Evolutionary conservation across 1,140 invertebrate species (phyloP).

Genomic region (Magallana angulata): DNA sequence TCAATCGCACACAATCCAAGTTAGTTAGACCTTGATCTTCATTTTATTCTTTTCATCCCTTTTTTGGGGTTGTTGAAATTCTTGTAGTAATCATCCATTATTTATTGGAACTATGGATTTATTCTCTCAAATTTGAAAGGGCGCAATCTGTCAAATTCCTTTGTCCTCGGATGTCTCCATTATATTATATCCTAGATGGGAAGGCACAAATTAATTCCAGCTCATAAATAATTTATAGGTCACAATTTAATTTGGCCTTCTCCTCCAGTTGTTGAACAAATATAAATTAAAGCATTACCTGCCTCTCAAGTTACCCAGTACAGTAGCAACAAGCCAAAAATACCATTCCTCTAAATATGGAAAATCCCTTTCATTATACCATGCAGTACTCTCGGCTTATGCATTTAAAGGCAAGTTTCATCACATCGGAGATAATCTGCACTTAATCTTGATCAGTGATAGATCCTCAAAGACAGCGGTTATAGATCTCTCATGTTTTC

Average conservation of each 20-base stretch:
- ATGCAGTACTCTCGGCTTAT: not conserved
- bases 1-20: not conserved
- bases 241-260: not conserved
- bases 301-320: not conserved
- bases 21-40: not conserved
- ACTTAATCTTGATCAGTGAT: not conserved
- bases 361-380: not conserved
- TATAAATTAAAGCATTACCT: not conserved
- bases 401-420: conserved; percentile 3
- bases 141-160: not conserved
- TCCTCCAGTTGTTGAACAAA: no score
- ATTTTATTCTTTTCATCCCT: not conserved
- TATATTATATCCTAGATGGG: not conserved
- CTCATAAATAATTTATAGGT: conserved; percentile 32
- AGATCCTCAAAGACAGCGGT: not conserved
- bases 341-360: not conserved
- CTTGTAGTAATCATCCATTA: not conserved
- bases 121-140: not conserved
- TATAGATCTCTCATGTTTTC: not conserved
- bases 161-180: not conserved
- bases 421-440: not conserved
- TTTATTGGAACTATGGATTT: conserved; percentile 13
- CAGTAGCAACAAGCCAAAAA: not conserved
- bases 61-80: not conserved
- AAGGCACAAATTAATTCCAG: conserved; percentile 3